These are phyloP conservation scores for Tapirus terrestris DNA, from an alignment of 2,113 vertebrate species.

Conservation along the genomic window DNA sequence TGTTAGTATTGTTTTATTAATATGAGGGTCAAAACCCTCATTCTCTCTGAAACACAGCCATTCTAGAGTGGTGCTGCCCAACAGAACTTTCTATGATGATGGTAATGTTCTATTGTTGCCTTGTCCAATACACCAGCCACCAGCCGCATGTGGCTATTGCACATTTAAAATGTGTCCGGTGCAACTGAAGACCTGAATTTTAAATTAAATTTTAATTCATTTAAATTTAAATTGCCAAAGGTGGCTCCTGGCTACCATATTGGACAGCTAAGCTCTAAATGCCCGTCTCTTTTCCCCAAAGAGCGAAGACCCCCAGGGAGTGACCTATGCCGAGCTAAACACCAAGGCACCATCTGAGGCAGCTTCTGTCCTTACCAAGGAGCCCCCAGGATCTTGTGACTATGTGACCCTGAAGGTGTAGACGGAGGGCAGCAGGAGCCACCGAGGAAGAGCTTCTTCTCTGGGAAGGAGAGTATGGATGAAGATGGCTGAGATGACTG, in stretches of 20 bases:
- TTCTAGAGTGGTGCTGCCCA: not conserved
- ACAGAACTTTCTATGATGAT: accelerated
- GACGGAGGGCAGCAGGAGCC: not conserved
- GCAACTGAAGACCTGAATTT: not conserved
- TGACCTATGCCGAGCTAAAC: not conserved
- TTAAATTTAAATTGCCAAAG: accelerated
- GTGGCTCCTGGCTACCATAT: not conserved
- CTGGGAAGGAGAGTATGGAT: not conserved
- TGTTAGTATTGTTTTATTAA: not conserved
- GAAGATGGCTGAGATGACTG: accelerated
- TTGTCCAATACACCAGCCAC: accelerated
- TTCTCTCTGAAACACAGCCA: accelerated
- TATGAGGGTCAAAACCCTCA: not conserved
- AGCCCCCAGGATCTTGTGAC: not conserved
- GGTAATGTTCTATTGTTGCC: accelerated
- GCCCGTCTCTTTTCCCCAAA: not conserved
- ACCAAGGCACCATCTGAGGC: accelerated
- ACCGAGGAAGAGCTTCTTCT: not conserved
- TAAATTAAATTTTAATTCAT: not conserved
- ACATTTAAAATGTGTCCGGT: not conserved
- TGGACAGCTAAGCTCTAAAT: not conserved
- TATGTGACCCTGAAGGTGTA: accelerated
- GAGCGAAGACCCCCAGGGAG: not conserved
- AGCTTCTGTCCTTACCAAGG: not conserved
- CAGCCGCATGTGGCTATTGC: accelerated